Conservation (phyloP, 2,888 invertebrate genomes). For the Altica lythri region DNA sequence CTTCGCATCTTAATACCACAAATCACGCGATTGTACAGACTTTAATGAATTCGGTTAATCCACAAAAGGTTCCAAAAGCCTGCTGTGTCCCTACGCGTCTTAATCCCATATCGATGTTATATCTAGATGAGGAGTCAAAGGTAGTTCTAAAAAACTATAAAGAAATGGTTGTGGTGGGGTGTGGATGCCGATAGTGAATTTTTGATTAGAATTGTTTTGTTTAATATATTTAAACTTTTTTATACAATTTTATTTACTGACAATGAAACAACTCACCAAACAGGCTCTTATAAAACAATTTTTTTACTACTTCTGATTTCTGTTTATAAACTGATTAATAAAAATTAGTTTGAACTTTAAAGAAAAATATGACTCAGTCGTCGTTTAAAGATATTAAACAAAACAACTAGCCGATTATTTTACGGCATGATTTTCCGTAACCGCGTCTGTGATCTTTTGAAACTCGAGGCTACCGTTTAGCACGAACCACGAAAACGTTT, state of each 20-base stretch:
- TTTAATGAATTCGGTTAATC: conserved; percentile 91
- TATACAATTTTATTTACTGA: no score
- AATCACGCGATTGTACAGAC: conserved; percentile 99
- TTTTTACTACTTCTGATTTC: no score
- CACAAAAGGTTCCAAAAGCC: conserved; percentile 86
- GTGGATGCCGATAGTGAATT: conserved; percentile 85
- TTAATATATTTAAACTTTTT: no score
- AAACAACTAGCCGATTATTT: no score
- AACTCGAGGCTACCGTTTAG: conserved; percentile 5
- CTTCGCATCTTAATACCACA: conserved; percentile 93
- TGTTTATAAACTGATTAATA: no score
- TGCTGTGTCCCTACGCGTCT: conserved; percentile 97
- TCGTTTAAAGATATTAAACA: no score
- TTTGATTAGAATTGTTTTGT: no score
- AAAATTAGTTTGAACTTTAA: no score
- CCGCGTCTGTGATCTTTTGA: conserved; percentile 28
- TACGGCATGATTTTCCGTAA: conserved; percentile 16
- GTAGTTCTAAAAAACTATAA: conserved; percentile 98
- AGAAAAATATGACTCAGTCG: no score
- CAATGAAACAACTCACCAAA: no score
- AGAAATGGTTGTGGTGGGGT: conserved; percentile 97
- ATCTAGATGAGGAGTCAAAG: conserved; percentile 92
- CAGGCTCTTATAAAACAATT: no score
- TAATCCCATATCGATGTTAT: conserved; percentile 93
- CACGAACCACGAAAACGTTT: conserved; percentile 20